Base-by-base conservation (phyloP, 2,888 invertebrate genomes). In the Laspeyria flexula region DNA sequence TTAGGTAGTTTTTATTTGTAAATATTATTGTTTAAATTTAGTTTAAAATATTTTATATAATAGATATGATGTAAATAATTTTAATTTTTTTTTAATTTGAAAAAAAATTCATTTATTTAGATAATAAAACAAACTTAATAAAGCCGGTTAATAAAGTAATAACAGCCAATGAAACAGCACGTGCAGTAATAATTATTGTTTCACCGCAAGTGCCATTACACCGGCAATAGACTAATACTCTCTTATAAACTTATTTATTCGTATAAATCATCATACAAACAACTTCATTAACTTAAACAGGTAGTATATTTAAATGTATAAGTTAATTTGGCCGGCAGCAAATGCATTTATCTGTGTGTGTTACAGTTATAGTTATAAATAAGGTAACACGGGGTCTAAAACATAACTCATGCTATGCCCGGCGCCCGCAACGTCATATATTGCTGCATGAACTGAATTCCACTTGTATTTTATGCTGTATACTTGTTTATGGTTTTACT, bases 341-440 rank as follows among this genome's bases (percentile, higher is more conserved):
- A 60, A 76, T 61, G 66, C 83, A 85, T 86, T 84, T 80, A 81
- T 86, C 85, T 81, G 62, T 75, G 80, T 83, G 71, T 79, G 84
- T 77, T 85, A 86, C 88, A 81, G 85, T 86, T 88, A 87, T 73
- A 76, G 79, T 77, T 83, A 85, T 87, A 86, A 86, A 88, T 85
- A 85, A 79, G 73, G 72, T 66, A 62, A 71, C 70, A 64, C 56
- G 56, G 67, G 77, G 73, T 72, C 73, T 75, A 65, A 71, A 67
- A 66, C 85, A 86, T 87, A 83, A 83, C 70, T 86, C 85, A 84
- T 74, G 73, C 63, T 71, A 72, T 71, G 75, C 49, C 61, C 55
- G 68, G 73, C 65, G 72, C 75, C 74, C 71, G 79, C 65, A 59
- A 65, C 73, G 70, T 66, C 68, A 66, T 69, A 66, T 59, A 70